Evolutionary conservation across 1,140 invertebrate species (phyloP), one percentile per base, ranked within the genome.

Genomic region (Drosophila nigrodunni): DNA sequence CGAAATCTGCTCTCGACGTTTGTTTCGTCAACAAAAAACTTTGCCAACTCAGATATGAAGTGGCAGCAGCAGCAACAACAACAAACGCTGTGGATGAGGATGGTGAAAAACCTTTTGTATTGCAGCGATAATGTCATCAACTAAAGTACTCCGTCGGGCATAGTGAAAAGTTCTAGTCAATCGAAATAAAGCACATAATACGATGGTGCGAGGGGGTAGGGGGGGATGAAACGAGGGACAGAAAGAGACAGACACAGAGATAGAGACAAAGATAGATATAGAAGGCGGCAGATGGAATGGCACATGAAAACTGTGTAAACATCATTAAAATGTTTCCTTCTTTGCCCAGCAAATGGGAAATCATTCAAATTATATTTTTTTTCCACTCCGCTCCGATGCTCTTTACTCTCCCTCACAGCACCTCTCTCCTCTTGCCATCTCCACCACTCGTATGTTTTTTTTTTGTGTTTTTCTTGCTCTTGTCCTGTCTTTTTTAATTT

Each of bases 131-230:
- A 87, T 88, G 83, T 87, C 83, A 87, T 87, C 83, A 87, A 74
- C 79, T 88, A 88, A 87, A 87, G 83, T 88, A 87, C 83, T 87
- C 83, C 83, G 80, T 77, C 73, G 80, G 83, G 83, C 77, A 82
- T 86, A 87, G 78, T 82, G 78, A 87, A 87, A 86, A 87, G 78
- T 86, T 86, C 82, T 86, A 86, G 82, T 85, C 82, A 85, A 85
- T 85, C 82, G 82, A 83, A 73, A 86, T 85, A 78, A 86, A 81
- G 82, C 66, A 86, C 70, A 87, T 78, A 86, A 86, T 86, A 77
- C 74, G n/a, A 25, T 62, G 49, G 21, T 34, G 41, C 21, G 61
- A 71, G 46, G 65, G 39, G 6, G 25, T 49, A 71, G 46, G 65
- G 39, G 6, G 25, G 25, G 25, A 6, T 5, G 25, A 37, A 37